Base-by-base conservation (phyloP, 2,797 vertebrate species). In the Steatocranus sp. region DNA sequence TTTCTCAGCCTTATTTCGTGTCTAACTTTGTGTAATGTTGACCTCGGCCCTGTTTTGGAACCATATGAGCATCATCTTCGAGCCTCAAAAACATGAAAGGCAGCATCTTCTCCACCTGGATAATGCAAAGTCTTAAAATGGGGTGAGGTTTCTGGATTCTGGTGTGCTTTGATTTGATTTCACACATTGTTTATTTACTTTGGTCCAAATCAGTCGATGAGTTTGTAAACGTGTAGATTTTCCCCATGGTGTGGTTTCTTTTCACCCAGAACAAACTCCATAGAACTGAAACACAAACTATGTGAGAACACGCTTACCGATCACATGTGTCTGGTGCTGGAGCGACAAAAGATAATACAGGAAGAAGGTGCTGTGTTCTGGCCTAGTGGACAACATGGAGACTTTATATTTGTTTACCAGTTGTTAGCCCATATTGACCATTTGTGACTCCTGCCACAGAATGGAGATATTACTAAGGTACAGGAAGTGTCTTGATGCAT, bases 61-160 rank as follows among this genome's bases (percentile, higher is more conserved):
- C 56, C 17, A 56, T 30, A 32, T n/a, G 32, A 61, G 18, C 11
- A 3, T 36, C 30, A 15, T 9, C 11, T 8, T 63, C 1, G 12
- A 63, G n/a, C 34, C 7, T 36, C 11, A 20, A 8, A 20, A 63
- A 14, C 58, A 63, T 0, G 11, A 66, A 5, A 63, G 18, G 58
- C 1, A 36, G 18, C 34, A 38, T 41, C 61, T 5, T 14, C 36
- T n/a, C 61, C 20, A 38, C 11, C n/a, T 41, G 8, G 12, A 66
- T 23, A 20, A 36, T 8, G 23, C 11, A 36, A 66, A 38, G 34
- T 2, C 34, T 66, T 5, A 38, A 6, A 41, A 41, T 38, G 7
- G 0, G 0, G n/a, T 23, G 7, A 66, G 34, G n/a, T 23, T 1
- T 15, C 2, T 41, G 61, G n/a, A 66, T 38, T 23, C 12, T 41